Evolutionary conservation across 2,888 invertebrate genomes (phyloP), one percentile per base, ranked within the genome.

Genomic region (Aphrophora alni): DNA sequence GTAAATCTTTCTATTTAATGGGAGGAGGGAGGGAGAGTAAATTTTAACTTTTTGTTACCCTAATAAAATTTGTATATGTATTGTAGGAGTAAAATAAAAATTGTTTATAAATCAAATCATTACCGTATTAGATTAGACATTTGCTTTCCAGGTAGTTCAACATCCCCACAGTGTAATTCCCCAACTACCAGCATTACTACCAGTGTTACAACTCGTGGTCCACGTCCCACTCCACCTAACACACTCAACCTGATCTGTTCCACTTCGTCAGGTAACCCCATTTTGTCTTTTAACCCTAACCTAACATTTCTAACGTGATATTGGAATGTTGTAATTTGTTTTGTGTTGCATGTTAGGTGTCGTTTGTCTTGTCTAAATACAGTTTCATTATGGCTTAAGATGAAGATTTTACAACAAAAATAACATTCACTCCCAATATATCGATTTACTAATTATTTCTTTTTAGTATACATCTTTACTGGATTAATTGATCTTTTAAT

Each of bases 201-300:
- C 27, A 59, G 72, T 51, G 51, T 81, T 68, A 69, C 77, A 25
- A 70, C 88, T 4, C 86, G 89, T 76, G 93, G 93, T 76, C 93
- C 93, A 27, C 90, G 95, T 86, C 95, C 95, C 0, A 95, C 95
- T 85, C 94, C 95, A 86, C 95, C 95, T 76, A 95, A 95, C 88
- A 95, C 95, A 51, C 89, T 96, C 83, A 95, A 94, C 89, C 91
- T 96, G 85, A 91, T 92, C 59, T 78, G 75, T 27, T 76, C 75
- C 27, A 76, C 38, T 75, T 17, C 75, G 24, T n/a, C 80, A 72
- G 80, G 80, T 76, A 76, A 70, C 27, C 59, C 59, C 4, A 2
- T 59, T 59, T 21, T 21, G 4, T 7, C 10, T 7, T 10, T 44
- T 21, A 21, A 59, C n/a, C 59, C 59, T 59, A 59, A n/a, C 59